These are phyloP conservation scores for Arbacia lixula DNA, from an alignment of 53 echinoderm and acorn worm species.

Conservation along the genomic window DNA sequence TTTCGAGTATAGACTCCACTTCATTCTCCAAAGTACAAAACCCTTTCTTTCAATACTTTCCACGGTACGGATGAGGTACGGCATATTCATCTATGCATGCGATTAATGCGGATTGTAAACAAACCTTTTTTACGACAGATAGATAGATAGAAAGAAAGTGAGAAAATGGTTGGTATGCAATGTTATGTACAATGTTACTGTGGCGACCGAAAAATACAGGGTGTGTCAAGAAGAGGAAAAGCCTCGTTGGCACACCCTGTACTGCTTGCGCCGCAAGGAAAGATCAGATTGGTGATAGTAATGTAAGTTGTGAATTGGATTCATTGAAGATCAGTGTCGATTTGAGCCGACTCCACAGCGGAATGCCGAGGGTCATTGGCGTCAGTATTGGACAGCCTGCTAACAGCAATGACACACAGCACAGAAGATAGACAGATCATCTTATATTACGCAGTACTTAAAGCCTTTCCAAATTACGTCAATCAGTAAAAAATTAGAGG, in stretches of 20 bases:
- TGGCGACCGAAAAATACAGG: conserved; percentile 13
- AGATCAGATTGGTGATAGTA: too few species aligned
- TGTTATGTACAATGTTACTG: conserved; percentile 29
- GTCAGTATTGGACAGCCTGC: too few species aligned
- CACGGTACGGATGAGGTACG: conserved; percentile 6
- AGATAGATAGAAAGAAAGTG: too few species aligned
- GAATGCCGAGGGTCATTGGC: too few species aligned
- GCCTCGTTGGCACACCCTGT: conserved; percentile 16
- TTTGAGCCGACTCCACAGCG: too few species aligned
- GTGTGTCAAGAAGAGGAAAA: conserved; percentile 28
- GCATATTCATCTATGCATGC: too few species aligned
- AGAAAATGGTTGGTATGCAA: too few species aligned
- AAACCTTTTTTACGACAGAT: too few species aligned
- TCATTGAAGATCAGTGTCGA: too few species aligned
- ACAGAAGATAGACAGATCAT: conserved; percentile 3
- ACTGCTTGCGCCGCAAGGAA: too few species aligned
- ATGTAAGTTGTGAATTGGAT: too few species aligned
- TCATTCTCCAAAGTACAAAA: conserved; percentile 27
- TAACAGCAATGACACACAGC: background rate
- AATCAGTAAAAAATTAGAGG: conserved; percentile 45
- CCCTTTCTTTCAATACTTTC: conserved; percentile 17
- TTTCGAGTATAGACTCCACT: background rate
- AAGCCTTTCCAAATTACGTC: conserved; percentile 45
- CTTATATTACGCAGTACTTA: conserved; percentile 55
- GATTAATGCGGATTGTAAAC: too few species aligned